phyloP scores from a whole-genome alignment of 2,888 invertebrate species.

The Scelioninae gen. 1 region DNA sequence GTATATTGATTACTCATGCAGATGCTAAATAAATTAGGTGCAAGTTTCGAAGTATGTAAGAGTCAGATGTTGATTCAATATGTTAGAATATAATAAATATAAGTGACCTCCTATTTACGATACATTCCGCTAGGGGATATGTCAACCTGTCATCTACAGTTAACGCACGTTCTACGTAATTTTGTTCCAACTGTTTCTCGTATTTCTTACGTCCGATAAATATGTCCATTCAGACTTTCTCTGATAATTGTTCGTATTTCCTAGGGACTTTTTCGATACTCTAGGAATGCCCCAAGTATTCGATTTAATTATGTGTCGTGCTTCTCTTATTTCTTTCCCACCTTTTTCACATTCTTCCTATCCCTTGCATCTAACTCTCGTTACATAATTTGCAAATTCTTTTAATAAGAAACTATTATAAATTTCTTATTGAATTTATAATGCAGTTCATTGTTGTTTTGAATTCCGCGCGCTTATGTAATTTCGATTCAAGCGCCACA shows the following conservation, averaged over 20 bases:
- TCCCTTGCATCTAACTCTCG: background rate
- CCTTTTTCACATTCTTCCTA: background rate
- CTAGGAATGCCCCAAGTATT: no score
- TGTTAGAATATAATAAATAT: background rate
- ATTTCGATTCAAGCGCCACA: no score
- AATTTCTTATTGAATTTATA: slow-evolving; percentile 19
- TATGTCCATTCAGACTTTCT: slow-evolving; percentile 14
- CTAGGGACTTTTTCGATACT: background rate
- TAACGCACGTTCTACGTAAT: slow-evolving; percentile 6
- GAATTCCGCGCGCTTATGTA: slow-evolving; percentile 24
- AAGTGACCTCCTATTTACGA: slow-evolving; percentile 18
- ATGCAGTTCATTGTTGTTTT: slow-evolving; percentile 27
- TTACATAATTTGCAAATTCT: slow-evolving; percentile 5
- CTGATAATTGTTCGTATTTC: background rate
- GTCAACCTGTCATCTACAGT: slow-evolving; percentile 32
- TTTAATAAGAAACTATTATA: slow-evolving; percentile 7
- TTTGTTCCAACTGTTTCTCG: slow-evolving; percentile 14
- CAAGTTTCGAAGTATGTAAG: no score
- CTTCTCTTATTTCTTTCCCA: no score
- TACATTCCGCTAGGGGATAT: slow-evolving; percentile 7
- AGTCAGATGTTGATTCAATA: no score
- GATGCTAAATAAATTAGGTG: no score
- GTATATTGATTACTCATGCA: no score
- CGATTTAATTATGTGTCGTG: no score
- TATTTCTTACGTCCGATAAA: slow-evolving; percentile 1